Evolutionary conservation across 1,140 invertebrate species (phyloP).

Genomic region (Tetraneura akinire): DNA sequence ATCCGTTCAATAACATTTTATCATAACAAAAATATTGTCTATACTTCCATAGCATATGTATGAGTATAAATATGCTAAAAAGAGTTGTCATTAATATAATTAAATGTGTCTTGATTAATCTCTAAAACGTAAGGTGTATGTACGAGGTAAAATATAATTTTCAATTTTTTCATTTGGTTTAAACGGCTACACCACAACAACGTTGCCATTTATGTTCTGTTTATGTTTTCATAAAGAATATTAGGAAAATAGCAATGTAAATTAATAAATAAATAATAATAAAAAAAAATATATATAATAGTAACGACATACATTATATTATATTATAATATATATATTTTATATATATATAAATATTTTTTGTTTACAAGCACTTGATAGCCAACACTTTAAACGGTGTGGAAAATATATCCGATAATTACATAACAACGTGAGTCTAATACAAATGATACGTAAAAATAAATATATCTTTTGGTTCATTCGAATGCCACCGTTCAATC

Average conservation of each 20-base stretch:
- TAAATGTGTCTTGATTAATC: too few relatives aligned
- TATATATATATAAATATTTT: neutral
- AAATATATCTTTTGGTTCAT: neutral
- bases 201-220: too few relatives aligned
- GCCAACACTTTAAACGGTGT: neutral
- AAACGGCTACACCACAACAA: too few relatives aligned
- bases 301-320: neutral
- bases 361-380: conserved; percentile 3
- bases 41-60: too few relatives aligned
- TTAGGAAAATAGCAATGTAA: neutral
- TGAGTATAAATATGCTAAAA: too few relatives aligned
- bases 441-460: conserved; percentile 21
- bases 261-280: neutral
- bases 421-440: neutral
- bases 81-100: too few relatives aligned
- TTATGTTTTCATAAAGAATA: neutral
- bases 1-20: too few relatives aligned
- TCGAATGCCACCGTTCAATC: neutral
- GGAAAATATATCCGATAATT: neutral
- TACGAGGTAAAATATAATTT: too few relatives aligned
- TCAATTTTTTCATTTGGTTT: too few relatives aligned
- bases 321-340: neutral
- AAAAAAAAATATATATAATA: too few relatives aligned
- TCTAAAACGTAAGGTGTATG: too few relatives aligned
- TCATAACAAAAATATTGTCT: too few relatives aligned